phyloP scores from a whole-genome alignment of 2,888 invertebrate species.

The Tachina grossa region DNA sequence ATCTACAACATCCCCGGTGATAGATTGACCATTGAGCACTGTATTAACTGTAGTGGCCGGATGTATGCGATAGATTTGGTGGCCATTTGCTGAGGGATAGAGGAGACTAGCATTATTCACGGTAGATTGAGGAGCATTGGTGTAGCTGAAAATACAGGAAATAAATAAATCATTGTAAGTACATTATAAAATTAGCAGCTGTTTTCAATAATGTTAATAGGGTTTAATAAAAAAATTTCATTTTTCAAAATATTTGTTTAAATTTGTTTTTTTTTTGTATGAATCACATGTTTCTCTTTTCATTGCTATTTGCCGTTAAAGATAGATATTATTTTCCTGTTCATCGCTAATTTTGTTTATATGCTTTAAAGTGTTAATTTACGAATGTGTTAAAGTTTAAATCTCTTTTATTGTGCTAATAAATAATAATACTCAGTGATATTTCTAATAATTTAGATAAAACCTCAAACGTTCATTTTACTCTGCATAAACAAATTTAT shows the following conservation, averaged over 20 bases:
- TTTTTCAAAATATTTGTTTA: slow-evolving; percentile 27
- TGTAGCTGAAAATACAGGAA: slow-evolving; percentile 77
- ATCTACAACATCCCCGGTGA: slow-evolving; percentile 60
- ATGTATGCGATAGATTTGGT: slow-evolving; percentile 79
- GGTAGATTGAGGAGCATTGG: slow-evolving; percentile 77
- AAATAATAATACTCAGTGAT: too few species aligned
- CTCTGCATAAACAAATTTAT: too few species aligned
- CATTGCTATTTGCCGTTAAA: not conserved
- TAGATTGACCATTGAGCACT: slow-evolving; percentile 54
- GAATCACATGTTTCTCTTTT: slow-evolving; percentile 31
- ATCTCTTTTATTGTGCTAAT: not conserved
- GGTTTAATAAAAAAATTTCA: slow-evolving; percentile 6
- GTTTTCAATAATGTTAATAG: slow-evolving; percentile 15
- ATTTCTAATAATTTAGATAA: too few species aligned
- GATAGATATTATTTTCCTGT: slow-evolving; percentile 10
- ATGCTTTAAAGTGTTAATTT: slow-evolving; percentile 42
- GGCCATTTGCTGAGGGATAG: slow-evolving; percentile 78
- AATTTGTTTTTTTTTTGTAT: not conserved
- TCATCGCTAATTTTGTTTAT: not conserved
- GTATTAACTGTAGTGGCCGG: slow-evolving; percentile 70
- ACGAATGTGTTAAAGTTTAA: slow-evolving; percentile 30
- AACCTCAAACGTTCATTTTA: too few species aligned
- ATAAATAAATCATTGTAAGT: slow-evolving; percentile 28
- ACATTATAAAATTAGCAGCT: slow-evolving; percentile 71
- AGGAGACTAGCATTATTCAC: slow-evolving; percentile 76